Percentiles rank a stretch among this genome's conserved stretches.
These are phyloP conservation scores for Harpalus rufipes DNA, from an alignment of 2,888 invertebrate genomes.

Conservation along the genomic window DNA sequence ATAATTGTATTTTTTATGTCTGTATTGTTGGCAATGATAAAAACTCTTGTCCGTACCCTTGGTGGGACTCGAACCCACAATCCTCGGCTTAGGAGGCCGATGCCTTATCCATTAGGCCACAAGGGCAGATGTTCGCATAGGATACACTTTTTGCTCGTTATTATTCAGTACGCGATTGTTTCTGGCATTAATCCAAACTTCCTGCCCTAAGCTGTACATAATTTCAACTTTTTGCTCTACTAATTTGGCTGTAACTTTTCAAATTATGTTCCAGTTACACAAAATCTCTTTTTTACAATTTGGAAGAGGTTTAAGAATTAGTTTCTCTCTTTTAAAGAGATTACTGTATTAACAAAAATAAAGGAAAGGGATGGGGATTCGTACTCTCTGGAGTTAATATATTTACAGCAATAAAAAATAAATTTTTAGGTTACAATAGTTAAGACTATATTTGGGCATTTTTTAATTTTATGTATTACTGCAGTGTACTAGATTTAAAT, in stretches of 20 bases:
- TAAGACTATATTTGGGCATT: too few species aligned
- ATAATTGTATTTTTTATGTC: too few species aligned
- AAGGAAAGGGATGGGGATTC: too few species aligned
- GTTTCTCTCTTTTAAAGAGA: too few species aligned
- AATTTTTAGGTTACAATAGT: too few species aligned
- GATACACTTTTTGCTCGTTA: not conserved
- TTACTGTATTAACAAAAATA: too few species aligned
- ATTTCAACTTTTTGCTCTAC: not conserved
- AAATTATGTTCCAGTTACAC: not conserved
- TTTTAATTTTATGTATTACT: too few species aligned
- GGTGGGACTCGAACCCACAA: constrained; percentile 84
- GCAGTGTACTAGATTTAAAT: too few species aligned
- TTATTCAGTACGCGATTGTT: not conserved
- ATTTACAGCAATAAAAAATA: too few species aligned
- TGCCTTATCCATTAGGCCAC: constrained; percentile 89
- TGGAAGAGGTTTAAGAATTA: too few species aligned
- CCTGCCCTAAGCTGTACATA: not conserved
- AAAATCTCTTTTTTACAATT: not conserved
- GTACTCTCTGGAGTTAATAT: too few species aligned
- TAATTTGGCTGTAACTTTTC: not conserved
- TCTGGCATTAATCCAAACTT: constrained; percentile 9
- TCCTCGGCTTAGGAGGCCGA: constrained; percentile 89
- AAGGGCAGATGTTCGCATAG: constrained; percentile 79
- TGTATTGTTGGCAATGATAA: too few species aligned
- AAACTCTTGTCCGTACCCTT: constrained; percentile 76